Base-by-base conservation (phyloP, 2,113 vertebrate species). In the Dromas ardeola region DNA sequence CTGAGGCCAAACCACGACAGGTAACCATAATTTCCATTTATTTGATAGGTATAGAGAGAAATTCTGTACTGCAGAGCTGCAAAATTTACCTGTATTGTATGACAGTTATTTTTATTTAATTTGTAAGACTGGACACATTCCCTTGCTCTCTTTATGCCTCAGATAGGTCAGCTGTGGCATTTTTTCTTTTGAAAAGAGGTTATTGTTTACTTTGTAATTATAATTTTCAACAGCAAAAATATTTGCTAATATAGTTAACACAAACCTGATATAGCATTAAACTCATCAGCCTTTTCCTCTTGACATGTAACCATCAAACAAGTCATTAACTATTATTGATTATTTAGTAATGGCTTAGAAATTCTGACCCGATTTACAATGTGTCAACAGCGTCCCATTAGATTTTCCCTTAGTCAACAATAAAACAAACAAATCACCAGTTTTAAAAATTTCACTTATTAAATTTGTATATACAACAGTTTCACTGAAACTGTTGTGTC, bases 311-410 rank as follows among this genome's bases (percentile, higher is more conserved):
- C 65, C 53, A 84, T 82, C 61, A 86, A 90, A 86, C 34, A 91
- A 90, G 20, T 88, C 36, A 83, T 88, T 88, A 95, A 76, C 61
- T 91, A 25, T 38, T 90, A 86, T 29, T 85, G 69, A 96, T 95
- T 91, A 70, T 85, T 95, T 90, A 82, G 42, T 90, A 88, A 82
- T 63, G 42, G 27, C 61, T 79, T 73, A 67, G 81, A 92, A 95
- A 90, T 88, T 84, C 42, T 86, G 40, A 88, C 36, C 40, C 15
- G 11, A 63, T 88, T 96, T 85, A 73, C 32, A 19, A 2, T 22
- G 15, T 62, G 13, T 76, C 23, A 63, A 81, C 59, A 93, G 26
- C 36, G 85, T 93, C 50, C 42, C 25, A 26, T 81, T 88, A 86
- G 74, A n/a, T 95, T 76, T 95, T 72, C 53, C 25, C 3, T 38